Evolutionary conservation across 2,113 vertebrate species (phyloP).

Genomic region (Salvelinus fontinalis): DNA sequence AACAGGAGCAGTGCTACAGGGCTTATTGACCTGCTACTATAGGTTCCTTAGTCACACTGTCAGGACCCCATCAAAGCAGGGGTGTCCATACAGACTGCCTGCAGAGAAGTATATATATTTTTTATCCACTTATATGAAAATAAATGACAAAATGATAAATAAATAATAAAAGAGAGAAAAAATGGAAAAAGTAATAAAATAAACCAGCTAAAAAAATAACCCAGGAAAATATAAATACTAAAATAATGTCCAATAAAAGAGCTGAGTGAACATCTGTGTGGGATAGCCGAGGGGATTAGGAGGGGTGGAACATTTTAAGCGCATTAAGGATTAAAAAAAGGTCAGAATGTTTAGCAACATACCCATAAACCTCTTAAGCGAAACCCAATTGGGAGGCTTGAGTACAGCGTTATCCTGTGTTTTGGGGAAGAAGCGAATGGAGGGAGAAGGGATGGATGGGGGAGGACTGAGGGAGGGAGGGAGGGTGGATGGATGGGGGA

Average conservation of each 20-base stretch:
- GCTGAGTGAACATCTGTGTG: conserved; percentile 76
- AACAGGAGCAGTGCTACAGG: not conserved
- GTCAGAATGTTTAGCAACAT: conserved; percentile 83
- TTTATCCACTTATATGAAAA: not conserved
- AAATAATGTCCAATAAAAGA: conserved; percentile 74
- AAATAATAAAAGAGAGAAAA: not conserved
- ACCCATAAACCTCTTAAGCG: conserved; percentile 81
- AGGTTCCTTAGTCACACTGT: not conserved
- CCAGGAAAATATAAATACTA: conserved; percentile 34
- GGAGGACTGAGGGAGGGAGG: conserved; percentile 12
- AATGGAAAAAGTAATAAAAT: not conserved
- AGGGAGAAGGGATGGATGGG: conserved; percentile 60
- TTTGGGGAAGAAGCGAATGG: conserved; percentile 64
- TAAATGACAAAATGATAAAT: conserved; percentile 23
- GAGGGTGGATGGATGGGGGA: no score
- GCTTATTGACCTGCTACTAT: not conserved
- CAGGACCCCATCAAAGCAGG: not conserved
- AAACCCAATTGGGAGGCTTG: conserved; percentile 77
- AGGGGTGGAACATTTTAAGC: conserved; percentile 80
- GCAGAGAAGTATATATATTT: not conserved
- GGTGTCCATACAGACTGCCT: not conserved
- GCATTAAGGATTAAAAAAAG: conserved; percentile 82
- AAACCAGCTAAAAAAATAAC: not conserved
- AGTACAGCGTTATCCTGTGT: conserved; percentile 69
- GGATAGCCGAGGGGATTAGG: conserved; percentile 75